Evolutionary conservation across 2,113 vertebrate species (phyloP), one percentile per base, ranked within the genome.

Genomic region (Microcebus murinus): DNA sequence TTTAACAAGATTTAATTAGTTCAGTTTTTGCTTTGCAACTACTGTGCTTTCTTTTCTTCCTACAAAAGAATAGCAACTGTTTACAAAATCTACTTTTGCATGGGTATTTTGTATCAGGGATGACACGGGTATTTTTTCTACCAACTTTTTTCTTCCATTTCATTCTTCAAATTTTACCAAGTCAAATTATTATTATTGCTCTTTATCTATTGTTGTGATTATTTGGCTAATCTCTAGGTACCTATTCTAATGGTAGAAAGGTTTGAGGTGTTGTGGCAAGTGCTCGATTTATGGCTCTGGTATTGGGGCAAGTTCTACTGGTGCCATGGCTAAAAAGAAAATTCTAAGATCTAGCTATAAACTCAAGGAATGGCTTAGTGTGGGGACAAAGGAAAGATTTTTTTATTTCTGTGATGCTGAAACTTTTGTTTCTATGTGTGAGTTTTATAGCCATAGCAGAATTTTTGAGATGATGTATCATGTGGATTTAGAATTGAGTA

Each of bases 101-200:
- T n/a, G 34, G 3, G 3, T 63, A 20, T 76, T 93, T n/a, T 68
- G 0, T 61, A 65, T 55, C 25, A 82, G 9, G 29, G 7, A 48
- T 65, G 8, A 15, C 6, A 59, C 3, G 85, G 63, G 2, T 71
- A 23, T 36, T 34, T 77, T 92, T 77, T 12, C 34, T 23, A 8
- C 50, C 25, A 36, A 6, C 31, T 50, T 90, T 70, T 70, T 80
- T 52, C 2, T 65, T 70, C 52, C 11, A 36, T 7, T 80, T 36
- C 20, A 4, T 82, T 95, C 61, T 82, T 85, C 82, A 88, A 82
- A 39, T 39, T 90, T 94, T 85, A 73, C 21, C 45, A 79, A 87
- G 8, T 59, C 11, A 70, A 59, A 3, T 71, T 71, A n/a, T 85
- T 82, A 31, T n/a, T 90, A 50, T 63, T 71, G 2, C 27, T 91